Evolutionary conservation across 2,888 invertebrate species (phyloP).

Genomic region (Scaptomyza reducta): DNA sequence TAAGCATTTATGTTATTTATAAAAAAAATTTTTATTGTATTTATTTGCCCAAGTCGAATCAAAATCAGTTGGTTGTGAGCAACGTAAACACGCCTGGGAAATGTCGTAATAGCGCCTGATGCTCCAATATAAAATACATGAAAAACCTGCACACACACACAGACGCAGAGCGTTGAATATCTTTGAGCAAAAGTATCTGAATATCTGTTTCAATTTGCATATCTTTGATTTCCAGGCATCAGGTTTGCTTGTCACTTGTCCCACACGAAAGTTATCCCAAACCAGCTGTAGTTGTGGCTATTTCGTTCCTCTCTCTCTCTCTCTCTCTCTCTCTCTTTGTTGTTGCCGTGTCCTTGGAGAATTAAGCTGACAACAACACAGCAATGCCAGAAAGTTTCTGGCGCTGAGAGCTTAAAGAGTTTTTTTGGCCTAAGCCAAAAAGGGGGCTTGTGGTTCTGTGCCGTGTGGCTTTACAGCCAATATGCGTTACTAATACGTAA

Average conservation of each 20-base stretch:
- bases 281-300: constrained; percentile 38
- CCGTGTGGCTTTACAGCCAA: constrained; percentile 67
- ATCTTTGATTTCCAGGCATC: constrained; percentile 73
- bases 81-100: constrained; percentile 61
- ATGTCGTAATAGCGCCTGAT: constrained; percentile 71
- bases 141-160: constrained; percentile 30
- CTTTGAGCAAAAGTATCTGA: constrained; percentile 66
- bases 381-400: constrained; percentile 63
- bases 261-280: constrained; percentile 31
- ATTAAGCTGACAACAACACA: constrained; percentile 18
- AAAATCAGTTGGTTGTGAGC: constrained; percentile 28
- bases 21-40: constrained; percentile 64
- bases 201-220: constrained; percentile 80
- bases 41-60: constrained; percentile 41
- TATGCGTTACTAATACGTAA: constrained; percentile 69
- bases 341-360: constrained; percentile 22
- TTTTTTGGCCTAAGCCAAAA: constrained; percentile 35
- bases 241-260: constrained; percentile 29
- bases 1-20: constrained; percentile 75
- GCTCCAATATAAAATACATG: constrained; percentile 68
- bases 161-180: constrained; percentile 21
- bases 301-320: constrained; percentile 9
- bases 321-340: constrained; percentile 9
- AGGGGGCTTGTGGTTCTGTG: constrained; percentile 15
- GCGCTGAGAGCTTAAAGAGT: constrained; percentile 65